Base-by-base conservation (phyloP, 2,113 vertebrate species). In the Seriola aureovittata region DNA sequence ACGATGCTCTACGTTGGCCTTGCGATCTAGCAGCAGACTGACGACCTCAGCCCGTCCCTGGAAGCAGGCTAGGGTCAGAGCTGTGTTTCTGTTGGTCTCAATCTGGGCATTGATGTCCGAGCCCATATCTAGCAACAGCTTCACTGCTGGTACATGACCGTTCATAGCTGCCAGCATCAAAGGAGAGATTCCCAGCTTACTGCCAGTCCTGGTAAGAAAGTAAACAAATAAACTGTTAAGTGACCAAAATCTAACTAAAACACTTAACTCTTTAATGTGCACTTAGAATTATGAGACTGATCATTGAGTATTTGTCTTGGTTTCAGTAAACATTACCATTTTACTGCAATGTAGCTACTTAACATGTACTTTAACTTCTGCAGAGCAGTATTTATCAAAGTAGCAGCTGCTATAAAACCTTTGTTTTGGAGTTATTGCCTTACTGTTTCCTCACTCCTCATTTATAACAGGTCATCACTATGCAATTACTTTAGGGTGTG, bases 151-250 rank as follows among this genome's bases (percentile, higher is more conserved):
- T 25, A 99, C 98, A 0, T 99, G 98, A 63, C 98, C 98, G 23
- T 99, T 99, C 98, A 99, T 99, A 36, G 98, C 98, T 87, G 98
- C 98, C 95, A 99, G 93, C 98, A 99, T 99, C 91, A 99, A 93
- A 55, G 98, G 98, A 89, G 98, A 99, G 95, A 99, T 99, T 57
- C 98, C 98, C 14, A 99, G 93, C 93, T 99, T 99, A 80, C 98
- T 99, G 83, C 98, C 98, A 52, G 98, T 99, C 95, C 98, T 99
- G 80, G n/a, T 79, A 68, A 60, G 52, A 62, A 70, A 70, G 34
- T 2, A 40, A 64, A 68, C 0, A 66, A 38, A 77, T 12, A 50
- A 25, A 64, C 8, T 3, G 1, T 71, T 48, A 23, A 44, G 7
- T 29, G 21, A 34, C 23, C 5, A 68, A 25, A 58, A 29, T 29